Evolutionary conservation across 2,888 invertebrate species (phyloP), one percentile per base, ranked within the genome.

Genomic region (Spialia ferax): DNA sequence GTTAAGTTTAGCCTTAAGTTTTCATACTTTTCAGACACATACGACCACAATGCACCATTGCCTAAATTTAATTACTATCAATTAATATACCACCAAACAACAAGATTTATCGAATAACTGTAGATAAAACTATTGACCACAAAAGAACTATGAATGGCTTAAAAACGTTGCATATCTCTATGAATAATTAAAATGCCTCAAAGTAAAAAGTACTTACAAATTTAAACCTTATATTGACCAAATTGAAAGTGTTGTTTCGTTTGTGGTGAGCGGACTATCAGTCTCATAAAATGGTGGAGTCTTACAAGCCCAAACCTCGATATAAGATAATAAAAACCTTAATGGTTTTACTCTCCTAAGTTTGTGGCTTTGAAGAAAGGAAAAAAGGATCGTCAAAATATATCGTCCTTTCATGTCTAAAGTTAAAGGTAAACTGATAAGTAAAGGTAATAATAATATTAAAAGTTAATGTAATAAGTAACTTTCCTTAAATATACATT

Each of bases 261-360:
- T 71, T 57, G 63, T 70, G 56, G 42, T 56, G 62, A 55, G 6
- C 52, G 1, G 52, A 20, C 63, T 65, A 72, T 66, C 69, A 63
- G 70, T 71, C 74, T 74, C 74, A 69, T 71, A 75, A 75, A 77
- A 75, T 73, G 67, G 70, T 72, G 79, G 80, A 81, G 83, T 79
- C 83, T 82, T 84, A 85, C 86, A 81, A 89, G 85, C 86, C 79
- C 80, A 74, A 86, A 85, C 85, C 86, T 88, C 89, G 85, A 89
- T 87, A 83, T 81, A 79, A 87, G 87, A 88, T 89, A 88, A 89
- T 90, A 90, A 89, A 90, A 88, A 81, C 81, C 82, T 87, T 89
- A 91, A 90, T 89, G 87, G 85, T 87, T 89, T 87, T 82, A 81
- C 81, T 84, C 84, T 83, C 80, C 80, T 86, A 79, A 77, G 79